phyloP scores from a whole-genome alignment of 2,888 invertebrate species.

The Lycaena phlaeas region DNA sequence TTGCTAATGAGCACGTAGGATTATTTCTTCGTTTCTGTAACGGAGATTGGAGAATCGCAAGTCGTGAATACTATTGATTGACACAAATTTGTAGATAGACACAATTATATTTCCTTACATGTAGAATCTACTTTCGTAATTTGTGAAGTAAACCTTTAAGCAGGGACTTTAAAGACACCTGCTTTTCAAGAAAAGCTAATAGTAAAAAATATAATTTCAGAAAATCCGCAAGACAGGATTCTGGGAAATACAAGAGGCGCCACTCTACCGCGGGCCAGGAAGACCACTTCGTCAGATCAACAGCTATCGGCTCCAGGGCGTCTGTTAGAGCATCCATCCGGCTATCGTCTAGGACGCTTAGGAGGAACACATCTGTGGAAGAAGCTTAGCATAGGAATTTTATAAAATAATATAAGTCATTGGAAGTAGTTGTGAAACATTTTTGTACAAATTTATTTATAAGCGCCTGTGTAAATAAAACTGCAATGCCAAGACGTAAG shows the following conservation, averaged over 20 bases:
- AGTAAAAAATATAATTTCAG: too few species aligned
- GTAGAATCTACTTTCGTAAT: too few species aligned
- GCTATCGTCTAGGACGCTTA: constrained; percentile 35
- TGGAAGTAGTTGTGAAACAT: neutral
- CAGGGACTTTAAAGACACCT: too few species aligned
- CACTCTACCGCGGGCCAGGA: constrained; percentile 26
- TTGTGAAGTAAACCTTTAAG: too few species aligned
- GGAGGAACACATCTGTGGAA: constrained; percentile 13
- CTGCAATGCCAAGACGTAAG: too few species aligned
- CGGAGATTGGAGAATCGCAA: too few species aligned
- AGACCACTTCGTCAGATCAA: constrained; percentile 42
- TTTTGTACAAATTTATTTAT: constrained; percentile 7
- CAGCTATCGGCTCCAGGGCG: constrained; percentile 50
- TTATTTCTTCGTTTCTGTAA: too few species aligned
- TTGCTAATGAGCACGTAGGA: too few species aligned
- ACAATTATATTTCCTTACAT: too few species aligned
- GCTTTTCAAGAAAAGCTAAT: too few species aligned
- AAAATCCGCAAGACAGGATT: constrained; percentile 31
- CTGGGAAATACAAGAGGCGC: constrained; percentile 36
- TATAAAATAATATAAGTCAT: neutral
- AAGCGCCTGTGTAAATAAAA: constrained; percentile 6
- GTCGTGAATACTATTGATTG: too few species aligned
- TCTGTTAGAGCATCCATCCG: constrained; percentile 46
- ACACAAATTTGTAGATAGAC: too few species aligned
- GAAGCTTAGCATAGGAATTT: neutral